Evolutionary conservation across 2,888 invertebrate genomes (phyloP), one percentile per base, ranked within the genome.

Genomic region (Eilema depressum): DNA sequence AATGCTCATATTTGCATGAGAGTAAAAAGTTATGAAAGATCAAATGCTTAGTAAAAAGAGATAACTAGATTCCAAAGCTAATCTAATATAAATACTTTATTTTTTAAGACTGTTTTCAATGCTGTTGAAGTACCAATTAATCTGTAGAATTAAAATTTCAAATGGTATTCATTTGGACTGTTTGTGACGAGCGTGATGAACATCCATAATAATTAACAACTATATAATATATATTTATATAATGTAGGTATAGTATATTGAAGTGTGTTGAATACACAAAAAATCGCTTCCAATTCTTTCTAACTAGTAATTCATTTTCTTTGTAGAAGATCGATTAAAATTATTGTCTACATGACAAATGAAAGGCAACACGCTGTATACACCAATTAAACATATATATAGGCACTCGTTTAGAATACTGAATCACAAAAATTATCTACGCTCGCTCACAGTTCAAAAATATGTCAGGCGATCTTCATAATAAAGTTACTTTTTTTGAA

Each of bases 401-500:
- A 83, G 82, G 82, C 82, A 83, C 82, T 83, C 80, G 41, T 82
- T 83, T 83, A 83, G 82, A 83, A 82, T 83, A 73, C 33, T 26
- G 11, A 60, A 59, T 59, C 37, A 59, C 66, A 12, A n/a, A 56
- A 59, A 69, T 59, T 33, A 20, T 37, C 14, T n/a, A 62, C 20
- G 63, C 11, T 56, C 14, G 41, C 23, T 37, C 25, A 7, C 14
- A 41, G 25, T 8, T 63, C 14, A 30, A 41, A 14, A 17, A 17
- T 37, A 1, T n/a, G 5, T 28, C 28, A 1, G 5, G 12, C 11
- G 12, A 11, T 37, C 33, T 37, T 37, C 12, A 37, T 37, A 37
- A 11, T 37, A 37, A 37, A 37, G 33, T 59, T 26, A 17, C 23
- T 56, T 59, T 59, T 59, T 47, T 20, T 20, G 7, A 41, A 37